Conservation (phyloP, 2,113 vertebrate genomes). For the Myxocyprinus asiaticus region DNA sequence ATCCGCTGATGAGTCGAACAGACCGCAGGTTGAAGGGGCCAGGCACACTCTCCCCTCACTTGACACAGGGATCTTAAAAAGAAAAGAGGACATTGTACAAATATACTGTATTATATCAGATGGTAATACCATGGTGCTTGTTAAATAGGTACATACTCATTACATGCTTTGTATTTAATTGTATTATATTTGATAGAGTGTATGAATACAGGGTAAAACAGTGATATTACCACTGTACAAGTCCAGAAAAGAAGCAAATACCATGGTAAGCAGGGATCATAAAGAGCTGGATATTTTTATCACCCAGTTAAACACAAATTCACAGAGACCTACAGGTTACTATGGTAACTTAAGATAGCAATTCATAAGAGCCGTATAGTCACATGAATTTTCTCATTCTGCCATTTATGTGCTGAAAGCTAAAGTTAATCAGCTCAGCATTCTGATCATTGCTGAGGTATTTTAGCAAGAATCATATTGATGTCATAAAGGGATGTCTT, state of each 20-base stretch:
- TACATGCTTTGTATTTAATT: background rate
- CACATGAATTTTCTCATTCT: constrained; percentile 18
- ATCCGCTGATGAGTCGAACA: constrained; percentile 29
- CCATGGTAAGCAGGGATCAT: no score
- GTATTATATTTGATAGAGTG: background rate
- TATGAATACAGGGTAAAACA: no score
- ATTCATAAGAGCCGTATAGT: background rate
- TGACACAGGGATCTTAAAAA: constrained; percentile 41
- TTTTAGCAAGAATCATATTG: no score
- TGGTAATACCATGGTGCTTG: no score
- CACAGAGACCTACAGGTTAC: constrained; percentile 20
- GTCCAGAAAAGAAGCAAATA: no score
- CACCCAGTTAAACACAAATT: no score
- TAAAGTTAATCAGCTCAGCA: no score
- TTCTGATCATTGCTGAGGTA: no score
- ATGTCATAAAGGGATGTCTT: no score
- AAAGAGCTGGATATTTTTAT: no score
- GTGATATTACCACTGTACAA: no score
- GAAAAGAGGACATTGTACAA: background rate
- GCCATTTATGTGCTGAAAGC: background rate
- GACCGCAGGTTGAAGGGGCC: constrained; percentile 5
- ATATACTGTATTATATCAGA: background rate
- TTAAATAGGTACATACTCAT: no score
- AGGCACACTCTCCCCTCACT: constrained; percentile 37
- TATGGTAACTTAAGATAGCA: constrained; percentile 12